Evolutionary conservation across 1,140 invertebrate genomes (phyloP).

Genomic region (Brachionus asplanchnoidis): DNA sequence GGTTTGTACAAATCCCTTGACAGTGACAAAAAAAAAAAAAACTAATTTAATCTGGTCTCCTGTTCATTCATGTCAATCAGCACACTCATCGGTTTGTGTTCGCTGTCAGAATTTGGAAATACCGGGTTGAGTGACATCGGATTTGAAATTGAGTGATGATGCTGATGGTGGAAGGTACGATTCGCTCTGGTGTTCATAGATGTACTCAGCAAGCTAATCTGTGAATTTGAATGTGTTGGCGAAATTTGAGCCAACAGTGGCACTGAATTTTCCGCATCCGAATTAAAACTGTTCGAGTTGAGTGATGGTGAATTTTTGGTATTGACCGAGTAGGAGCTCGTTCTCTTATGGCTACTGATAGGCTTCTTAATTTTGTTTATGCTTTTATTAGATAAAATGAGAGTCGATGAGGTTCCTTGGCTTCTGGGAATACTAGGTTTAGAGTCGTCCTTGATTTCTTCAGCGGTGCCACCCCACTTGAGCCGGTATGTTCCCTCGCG

Average conservation of each 20-base stretch:
- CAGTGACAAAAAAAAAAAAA: not conserved
- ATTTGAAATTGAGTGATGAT: slow-evolving; percentile 30
- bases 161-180: not conserved
- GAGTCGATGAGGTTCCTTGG: not conserved
- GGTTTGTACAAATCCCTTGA: not conserved
- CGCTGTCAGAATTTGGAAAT: not conserved
- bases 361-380: slow-evolving; percentile 11
- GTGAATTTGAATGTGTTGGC: not conserved
- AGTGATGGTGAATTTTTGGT: slow-evolving; percentile 11
- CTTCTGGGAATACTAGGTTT: not conserved
- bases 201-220: not conserved
- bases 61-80: slow-evolving; percentile 16
- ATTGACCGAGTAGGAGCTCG: slow-evolving; percentile 4
- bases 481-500: slow-evolving; percentile 78
- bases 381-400: slow-evolving; percentile 16
- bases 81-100: not conserved
- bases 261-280: slow-evolving; percentile 15
- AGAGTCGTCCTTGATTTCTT: slow-evolving; percentile 46
- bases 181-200: not conserved
- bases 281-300: slow-evolving; percentile 20
- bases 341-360: not conserved
- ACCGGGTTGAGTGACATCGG: not conserved
- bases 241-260: not conserved
- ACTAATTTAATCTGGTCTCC: not conserved
- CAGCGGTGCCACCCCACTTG: slow-evolving; percentile 77